phyloP scores from a whole-genome alignment of 1,140 invertebrate species.

The Coptotermes formosanus region DNA sequence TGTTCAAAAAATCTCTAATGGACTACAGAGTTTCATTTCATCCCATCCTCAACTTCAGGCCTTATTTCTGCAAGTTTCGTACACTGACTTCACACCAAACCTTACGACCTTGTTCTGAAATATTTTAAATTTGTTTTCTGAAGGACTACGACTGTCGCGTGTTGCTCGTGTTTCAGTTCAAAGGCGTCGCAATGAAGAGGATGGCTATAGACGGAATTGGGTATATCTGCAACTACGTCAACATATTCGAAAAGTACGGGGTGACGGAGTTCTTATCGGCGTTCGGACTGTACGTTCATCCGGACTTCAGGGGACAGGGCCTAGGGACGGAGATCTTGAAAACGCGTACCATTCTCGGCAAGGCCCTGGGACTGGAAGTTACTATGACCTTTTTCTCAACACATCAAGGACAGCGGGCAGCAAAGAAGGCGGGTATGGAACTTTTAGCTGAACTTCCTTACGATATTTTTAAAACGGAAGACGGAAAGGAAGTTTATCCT shows the following conservation, averaged over 20 bases:
- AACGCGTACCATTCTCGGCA: neutral
- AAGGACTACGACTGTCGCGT: no score
- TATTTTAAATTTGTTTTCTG: no score
- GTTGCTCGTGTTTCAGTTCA: neutral
- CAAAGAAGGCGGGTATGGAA: constrained; percentile 13
- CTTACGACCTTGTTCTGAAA: no score
- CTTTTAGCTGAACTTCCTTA: constrained; percentile 11
- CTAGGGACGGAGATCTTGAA: constrained; percentile 38
- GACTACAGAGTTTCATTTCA: no score
- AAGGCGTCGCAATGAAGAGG: neutral
- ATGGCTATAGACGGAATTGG: neutral
- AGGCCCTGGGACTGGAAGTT: constrained; percentile 3
- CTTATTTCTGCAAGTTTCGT: no score
- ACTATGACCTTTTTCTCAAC: constrained; percentile 21
- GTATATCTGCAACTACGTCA: neutral
- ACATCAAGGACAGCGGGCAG: neutral
- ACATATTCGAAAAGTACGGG: constrained; percentile 41
- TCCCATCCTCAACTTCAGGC: no score
- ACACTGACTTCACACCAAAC: no score
- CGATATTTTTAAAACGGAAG: neutral
- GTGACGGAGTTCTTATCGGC: constrained; percentile 42
- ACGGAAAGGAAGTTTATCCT: constrained; percentile 10
- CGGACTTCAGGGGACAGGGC: constrained; percentile 43
- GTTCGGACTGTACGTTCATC: constrained; percentile 43
- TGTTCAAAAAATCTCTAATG: no score